phyloP scores from a whole-genome alignment of 64 coral and sea anemone genomes.

The Montipora capricornis region DNA sequence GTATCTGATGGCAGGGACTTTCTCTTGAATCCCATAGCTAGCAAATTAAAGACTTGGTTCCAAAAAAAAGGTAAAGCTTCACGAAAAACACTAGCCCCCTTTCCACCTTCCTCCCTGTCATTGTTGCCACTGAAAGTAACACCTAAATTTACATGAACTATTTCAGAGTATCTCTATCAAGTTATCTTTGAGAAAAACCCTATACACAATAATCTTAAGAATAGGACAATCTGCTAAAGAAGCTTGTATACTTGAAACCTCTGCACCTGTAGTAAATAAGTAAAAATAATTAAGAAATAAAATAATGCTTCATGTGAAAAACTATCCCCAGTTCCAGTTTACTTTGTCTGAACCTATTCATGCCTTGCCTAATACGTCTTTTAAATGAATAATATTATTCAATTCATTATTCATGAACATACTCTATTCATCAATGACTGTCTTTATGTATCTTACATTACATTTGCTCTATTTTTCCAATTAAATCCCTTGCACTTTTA shows the following conservation, averaged over 20 bases:
- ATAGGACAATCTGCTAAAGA: not conserved
- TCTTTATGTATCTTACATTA: too few species aligned
- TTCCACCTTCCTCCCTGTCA: not conserved
- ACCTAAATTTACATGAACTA: conserved; percentile 9
- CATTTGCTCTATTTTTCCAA: too few species aligned
- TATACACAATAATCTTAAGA: not conserved
- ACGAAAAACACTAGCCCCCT: conserved; percentile 27
- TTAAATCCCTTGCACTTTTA: too few species aligned
- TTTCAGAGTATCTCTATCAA: conserved; percentile 15
- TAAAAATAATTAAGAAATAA: too few species aligned
- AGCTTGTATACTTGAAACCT: not conserved
- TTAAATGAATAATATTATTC: too few species aligned
- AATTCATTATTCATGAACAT: too few species aligned
- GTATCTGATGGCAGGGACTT: conserved; percentile 78
- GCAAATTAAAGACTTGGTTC: conserved; percentile 42
- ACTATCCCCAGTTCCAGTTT: too few species aligned
- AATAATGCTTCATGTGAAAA: too few species aligned
- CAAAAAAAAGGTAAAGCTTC: conserved; percentile 13
- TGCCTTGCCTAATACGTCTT: too few species aligned
- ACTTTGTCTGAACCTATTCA: too few species aligned
- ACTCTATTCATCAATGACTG: too few species aligned
- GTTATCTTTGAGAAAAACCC: not conserved
- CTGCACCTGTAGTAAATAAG: not conserved
- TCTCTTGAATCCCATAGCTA: conserved; percentile 70
- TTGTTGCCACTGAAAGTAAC: not conserved